These are phyloP conservation scores for Urocitellus parryii DNA, from an alignment of 2,113 vertebrate genomes.

Conservation along the genomic window DNA sequence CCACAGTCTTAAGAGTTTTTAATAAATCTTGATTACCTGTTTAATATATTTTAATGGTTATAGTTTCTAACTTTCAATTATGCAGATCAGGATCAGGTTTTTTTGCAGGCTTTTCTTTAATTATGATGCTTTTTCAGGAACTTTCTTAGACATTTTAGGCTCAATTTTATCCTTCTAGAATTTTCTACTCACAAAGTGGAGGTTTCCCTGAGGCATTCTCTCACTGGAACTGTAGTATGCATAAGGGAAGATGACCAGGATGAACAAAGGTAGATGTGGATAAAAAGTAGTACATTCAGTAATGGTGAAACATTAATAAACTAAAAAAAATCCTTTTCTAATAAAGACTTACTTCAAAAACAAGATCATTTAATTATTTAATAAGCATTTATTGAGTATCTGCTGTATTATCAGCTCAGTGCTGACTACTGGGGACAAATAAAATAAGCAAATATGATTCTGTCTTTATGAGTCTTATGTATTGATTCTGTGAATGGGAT, in stretches of 20 bases:
- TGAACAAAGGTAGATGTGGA: not conserved
- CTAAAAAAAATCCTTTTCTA: not conserved
- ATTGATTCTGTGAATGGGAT: not conserved
- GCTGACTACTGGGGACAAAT: not conserved
- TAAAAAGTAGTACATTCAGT: not conserved
- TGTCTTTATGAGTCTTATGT: not conserved
- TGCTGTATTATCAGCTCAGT: not conserved
- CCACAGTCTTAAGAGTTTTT: conserved; percentile 83
- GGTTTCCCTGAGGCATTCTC: not conserved
- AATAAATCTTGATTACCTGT: conserved; percentile 73
- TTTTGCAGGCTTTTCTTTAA: not conserved
- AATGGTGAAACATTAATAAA: conserved; percentile 61
- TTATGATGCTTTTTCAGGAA: not conserved
- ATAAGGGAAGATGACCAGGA: not conserved
- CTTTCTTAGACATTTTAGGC: not conserved
- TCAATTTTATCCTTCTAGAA: not conserved
- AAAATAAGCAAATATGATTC: not conserved
- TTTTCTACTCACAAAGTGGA: not conserved
- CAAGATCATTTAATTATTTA: not conserved
- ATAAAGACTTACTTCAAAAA: conserved; percentile 8
- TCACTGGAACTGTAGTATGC: conserved; percentile 6
- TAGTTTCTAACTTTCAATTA: not conserved
- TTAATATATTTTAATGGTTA: not conserved
- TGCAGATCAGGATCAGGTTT: not conserved
- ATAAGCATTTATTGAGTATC: not conserved